A percentile compares a stretch with the other conserved stretches of the same genome.
These are phyloP conservation scores for Sciurus carolinensis DNA, from an alignment of 2,797 vertebrate genomes.

Conservation along the genomic window DNA sequence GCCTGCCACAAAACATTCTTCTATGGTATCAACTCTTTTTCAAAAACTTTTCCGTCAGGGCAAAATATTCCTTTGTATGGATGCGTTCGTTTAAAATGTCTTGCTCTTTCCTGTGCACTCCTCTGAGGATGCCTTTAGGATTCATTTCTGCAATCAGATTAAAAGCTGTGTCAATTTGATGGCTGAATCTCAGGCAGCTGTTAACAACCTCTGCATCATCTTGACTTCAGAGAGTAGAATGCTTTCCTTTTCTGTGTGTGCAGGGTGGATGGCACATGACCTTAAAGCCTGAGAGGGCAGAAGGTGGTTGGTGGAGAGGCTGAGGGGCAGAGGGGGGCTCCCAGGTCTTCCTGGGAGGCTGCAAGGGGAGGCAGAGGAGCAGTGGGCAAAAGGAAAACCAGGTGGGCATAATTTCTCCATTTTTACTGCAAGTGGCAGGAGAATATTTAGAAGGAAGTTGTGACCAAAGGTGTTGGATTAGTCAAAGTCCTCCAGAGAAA, in stretches of 20 bases:
- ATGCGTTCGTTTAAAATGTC: too few species aligned
- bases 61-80: neutral
- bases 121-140: neutral
- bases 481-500: neutral
- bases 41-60: neutral
- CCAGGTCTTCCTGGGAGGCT: neutral
- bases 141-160: neutral
- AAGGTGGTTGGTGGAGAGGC: neutral
- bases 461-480: neutral
- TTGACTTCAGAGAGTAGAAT: rapidly evolving
- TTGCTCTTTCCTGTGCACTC: too few species aligned
- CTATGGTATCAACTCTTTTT: neutral
- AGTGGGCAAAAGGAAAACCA: neutral
- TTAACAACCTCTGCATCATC: rapidly evolving
- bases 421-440: neutral
- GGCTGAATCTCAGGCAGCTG: too few species aligned
- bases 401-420: rapidly evolving
- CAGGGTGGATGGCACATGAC: too few species aligned
- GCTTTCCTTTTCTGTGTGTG: too few species aligned
- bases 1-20: neutral
- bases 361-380: neutral
- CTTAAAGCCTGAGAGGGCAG: neutral
- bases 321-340: neutral
- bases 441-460: neutral
- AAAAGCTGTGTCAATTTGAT: neutral